Evolutionary conservation across 1,140 invertebrate species (phyloP).

Genomic region (Nephotettix cincticeps): DNA sequence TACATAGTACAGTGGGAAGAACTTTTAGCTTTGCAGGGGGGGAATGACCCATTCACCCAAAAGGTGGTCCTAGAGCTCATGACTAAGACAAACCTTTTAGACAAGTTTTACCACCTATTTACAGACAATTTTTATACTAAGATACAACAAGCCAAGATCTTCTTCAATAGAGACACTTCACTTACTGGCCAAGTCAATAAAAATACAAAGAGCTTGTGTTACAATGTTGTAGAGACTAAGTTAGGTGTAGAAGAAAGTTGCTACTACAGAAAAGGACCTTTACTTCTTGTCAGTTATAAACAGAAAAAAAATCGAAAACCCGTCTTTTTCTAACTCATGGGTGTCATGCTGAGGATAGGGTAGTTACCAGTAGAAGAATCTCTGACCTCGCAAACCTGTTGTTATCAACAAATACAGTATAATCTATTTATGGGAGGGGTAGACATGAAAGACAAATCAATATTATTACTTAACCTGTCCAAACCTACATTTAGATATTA

Average conservation of each 20-base stretch:
- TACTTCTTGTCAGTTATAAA: constrained; percentile 8
- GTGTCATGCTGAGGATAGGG: constrained; percentile 8
- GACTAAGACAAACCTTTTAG: not conserved
- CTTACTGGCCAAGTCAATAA: not conserved
- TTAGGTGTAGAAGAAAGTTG: not conserved
- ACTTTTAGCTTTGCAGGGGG: not conserved
- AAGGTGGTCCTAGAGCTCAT: not conserved
- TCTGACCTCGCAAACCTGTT: not conserved
- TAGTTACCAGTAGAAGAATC: constrained; percentile 3
- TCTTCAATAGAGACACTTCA: not conserved
- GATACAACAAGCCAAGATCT: not conserved
- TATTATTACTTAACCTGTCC: not conserved
- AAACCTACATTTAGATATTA: constrained; percentile 4
- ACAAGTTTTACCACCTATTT: not conserved
- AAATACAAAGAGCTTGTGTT: constrained; percentile 17
- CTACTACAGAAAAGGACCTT: constrained; percentile 15
- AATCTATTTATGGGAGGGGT: constrained; percentile 22
- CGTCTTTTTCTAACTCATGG: constrained; percentile 11
- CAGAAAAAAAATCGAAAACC: constrained; percentile 23
- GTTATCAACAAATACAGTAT: constrained; percentile 22
- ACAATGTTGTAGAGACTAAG: constrained; percentile 6
- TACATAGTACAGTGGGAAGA: not conserved
- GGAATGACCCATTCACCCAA: not conserved
- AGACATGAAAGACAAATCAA: constrained; percentile 24
- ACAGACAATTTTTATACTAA: not conserved